Base-by-base conservation (phyloP, 1,140 invertebrate genomes). In the Gryllus bimaculatus region DNA sequence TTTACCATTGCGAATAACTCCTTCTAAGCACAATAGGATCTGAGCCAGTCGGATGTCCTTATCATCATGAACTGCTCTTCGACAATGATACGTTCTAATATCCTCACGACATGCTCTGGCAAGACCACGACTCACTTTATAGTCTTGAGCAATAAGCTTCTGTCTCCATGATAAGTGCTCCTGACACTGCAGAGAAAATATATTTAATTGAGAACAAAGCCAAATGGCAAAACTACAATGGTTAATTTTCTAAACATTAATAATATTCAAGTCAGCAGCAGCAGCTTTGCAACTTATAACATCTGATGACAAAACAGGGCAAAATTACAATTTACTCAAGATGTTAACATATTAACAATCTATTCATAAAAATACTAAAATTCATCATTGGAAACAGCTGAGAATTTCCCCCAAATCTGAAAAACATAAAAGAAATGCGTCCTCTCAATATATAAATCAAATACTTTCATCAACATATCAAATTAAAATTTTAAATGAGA, bases 11-110 rank as follows among this genome's bases (percentile, higher is more conserved):
- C 93, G 93, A 48, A 92, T 88, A 8, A 93, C 92, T 81, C 92
- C 92, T 87, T 99, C 97, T 78, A 99, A 87, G 86, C 97, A 99
- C 0, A 98, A 86, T 66, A 99, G 88, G 81, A 99, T 95, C 85
- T 96, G 93, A 18, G 96, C 95, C 48, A 98, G 87, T 80, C 94
- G 89, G 20, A 79, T 79, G 8, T 79, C 92, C 85, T 93, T 94
- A 82, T 96, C 93, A 79, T 94, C 90, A 8, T 92, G 92, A 0
- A 92, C 91, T 79, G 91, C 89, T 86, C 91, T 91, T 47, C 93
- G 87, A 86, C 93, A 93, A 78, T 92, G 92, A 84, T 95, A 91
- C 79, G 89, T 90, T 83, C 92, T 92, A 49, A 99, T 98, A 84
- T 99, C 97, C 79, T 95, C 92, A 83, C 92, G 93, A 84, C 98